phyloP scores from a whole-genome alignment of 2,888 invertebrate genomes.

The Mythimna lalbum region DNA sequence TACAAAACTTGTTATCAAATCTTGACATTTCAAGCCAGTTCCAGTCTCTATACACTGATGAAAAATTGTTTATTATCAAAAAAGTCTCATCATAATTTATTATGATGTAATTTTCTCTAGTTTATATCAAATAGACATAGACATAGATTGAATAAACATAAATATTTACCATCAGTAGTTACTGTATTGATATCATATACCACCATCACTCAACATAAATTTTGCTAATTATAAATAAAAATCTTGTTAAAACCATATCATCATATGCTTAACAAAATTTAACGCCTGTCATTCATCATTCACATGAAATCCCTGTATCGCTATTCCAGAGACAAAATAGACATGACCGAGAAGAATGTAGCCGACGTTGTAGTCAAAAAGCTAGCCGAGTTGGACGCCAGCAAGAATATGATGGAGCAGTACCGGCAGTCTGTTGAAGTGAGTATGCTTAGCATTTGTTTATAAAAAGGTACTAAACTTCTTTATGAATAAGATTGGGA shows the following conservation, averaged over 20 bases:
- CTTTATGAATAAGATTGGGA: background rate
- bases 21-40: too few relatives aligned
- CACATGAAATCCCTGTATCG: constrained; percentile 35
- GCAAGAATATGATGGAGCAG: constrained; percentile 85
- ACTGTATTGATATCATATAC: background rate
- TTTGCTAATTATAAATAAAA: background rate
- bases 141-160: too few relatives aligned
- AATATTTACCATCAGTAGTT: background rate
- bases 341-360: constrained; percentile 85
- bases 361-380: constrained; percentile 87
- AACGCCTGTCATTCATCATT: background rate
- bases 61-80: too few relatives aligned
- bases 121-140: background rate
- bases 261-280: background rate
- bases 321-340: constrained; percentile 84
- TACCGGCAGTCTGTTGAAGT: constrained; percentile 86
- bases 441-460: constrained; percentile 65
- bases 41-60: too few relatives aligned
- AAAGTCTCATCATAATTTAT: too few relatives aligned
- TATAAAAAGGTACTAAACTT: too few relatives aligned
- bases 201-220: background rate
- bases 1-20: too few relatives aligned
- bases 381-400: constrained; percentile 85
- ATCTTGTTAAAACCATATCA: background rate
- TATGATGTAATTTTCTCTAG: background rate